Percentiles rank a stretch among this genome's conserved stretches.
Conservation (phyloP, 2,888 invertebrate genomes). For the Melangyna quadrimaculata region DNA sequence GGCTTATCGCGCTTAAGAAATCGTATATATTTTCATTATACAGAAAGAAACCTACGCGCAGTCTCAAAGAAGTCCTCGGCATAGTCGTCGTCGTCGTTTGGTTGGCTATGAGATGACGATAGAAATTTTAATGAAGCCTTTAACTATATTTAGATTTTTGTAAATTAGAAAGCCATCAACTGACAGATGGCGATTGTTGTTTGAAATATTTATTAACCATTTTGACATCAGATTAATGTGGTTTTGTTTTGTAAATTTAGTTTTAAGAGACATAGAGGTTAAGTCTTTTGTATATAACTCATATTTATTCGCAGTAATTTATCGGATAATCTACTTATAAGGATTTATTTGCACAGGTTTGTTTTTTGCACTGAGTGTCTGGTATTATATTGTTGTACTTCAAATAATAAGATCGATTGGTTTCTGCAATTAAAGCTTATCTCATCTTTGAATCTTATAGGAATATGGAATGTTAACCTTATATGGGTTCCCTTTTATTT, state of each 20-base stretch:
- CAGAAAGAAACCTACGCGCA: slow-evolving; percentile 27
- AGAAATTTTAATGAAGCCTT: slow-evolving; percentile 38
- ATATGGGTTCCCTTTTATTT: too few species aligned
- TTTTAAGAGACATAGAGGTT: not conserved
- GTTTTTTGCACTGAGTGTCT: not conserved
- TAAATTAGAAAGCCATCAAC: slow-evolving; percentile 19
- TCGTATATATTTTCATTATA: not conserved
- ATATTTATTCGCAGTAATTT: not conserved
- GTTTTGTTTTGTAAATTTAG: not conserved
- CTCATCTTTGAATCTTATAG: not conserved
- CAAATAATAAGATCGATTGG: not conserved
- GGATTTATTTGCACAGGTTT: not conserved
- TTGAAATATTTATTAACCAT: slow-evolving; percentile 38
- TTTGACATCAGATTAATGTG: slow-evolving; percentile 42
- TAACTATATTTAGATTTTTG: slow-evolving; percentile 34
- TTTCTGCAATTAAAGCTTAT: not conserved
- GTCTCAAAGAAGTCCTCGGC: slow-evolving; percentile 25
- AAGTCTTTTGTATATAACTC: not conserved
- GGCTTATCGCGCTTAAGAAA: slow-evolving; percentile 44
- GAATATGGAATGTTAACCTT: too few species aligned
- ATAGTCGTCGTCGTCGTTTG: not conserved
- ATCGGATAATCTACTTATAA: not conserved
- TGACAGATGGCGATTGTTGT: slow-evolving; percentile 61
- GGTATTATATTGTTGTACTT: not conserved
- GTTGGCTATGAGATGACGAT: not conserved